These are phyloP conservation scores for Pseudomyrmex gracilis DNA, from an alignment of 1,140 invertebrate species.

Conservation along the genomic window DNA sequence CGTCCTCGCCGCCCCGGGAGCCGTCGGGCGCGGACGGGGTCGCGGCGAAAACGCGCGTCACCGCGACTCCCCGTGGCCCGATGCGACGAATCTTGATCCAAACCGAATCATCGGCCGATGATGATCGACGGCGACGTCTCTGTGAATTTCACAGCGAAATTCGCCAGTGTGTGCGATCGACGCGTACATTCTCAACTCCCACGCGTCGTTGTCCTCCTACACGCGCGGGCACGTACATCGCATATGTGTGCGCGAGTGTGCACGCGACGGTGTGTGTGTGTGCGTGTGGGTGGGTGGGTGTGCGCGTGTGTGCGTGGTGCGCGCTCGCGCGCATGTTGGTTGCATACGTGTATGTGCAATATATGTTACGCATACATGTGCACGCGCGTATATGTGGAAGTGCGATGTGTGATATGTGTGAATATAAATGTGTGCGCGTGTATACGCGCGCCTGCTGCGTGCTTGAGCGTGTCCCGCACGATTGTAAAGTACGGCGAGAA, in stretches of 20 bases:
- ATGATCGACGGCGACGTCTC: neutral
- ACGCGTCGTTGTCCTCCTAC: conserved; percentile 70
- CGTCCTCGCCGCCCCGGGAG: too few relatives aligned
- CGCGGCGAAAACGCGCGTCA: neutral
- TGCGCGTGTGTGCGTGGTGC: neutral
- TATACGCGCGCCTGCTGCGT: neutral
- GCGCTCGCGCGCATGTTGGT: neutral
- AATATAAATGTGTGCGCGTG: neutral
- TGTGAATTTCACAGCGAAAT: conserved; percentile 44
- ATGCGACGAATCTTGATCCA: neutral
- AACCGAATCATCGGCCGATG: neutral
- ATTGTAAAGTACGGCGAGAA: conserved; percentile 3
- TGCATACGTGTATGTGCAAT: neutral
- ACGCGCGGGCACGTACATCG: neutral
- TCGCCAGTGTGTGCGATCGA: conserved; percentile 45
- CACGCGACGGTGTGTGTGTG: neutral
- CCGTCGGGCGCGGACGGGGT: too few relatives aligned
- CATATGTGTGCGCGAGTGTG: neutral
- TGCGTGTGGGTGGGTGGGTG: neutral
- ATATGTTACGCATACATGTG: too few relatives aligned
- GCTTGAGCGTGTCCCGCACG: neutral
- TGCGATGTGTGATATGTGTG: too few relatives aligned
- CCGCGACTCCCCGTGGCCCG: neutral
- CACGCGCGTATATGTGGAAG: too few relatives aligned
- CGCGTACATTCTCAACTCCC: conserved; percentile 73